Base-by-base conservation (phyloP, 2,113 vertebrate species). In the Eolophus roseicapilla region DNA sequence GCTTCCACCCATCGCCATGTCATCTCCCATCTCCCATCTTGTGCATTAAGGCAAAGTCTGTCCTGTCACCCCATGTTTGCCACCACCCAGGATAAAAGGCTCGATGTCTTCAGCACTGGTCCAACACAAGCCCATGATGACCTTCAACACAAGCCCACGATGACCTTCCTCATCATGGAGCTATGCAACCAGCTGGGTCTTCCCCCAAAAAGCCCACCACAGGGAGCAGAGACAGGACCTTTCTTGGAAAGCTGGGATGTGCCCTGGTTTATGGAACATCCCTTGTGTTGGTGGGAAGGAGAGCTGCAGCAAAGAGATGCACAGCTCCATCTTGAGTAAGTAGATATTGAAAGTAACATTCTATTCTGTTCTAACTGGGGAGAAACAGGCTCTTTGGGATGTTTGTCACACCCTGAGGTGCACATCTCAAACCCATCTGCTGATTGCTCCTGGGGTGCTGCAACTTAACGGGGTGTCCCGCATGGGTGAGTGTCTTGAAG, bases 51-150 rank as follows among this genome's bases (percentile, higher is more conserved):
- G 7, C 55, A 29, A 37, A 63, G 46, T 5, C 33, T 37, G 28
- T 41, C 44, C 37, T 37, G 28, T 68, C 3, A 0, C 20, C 59
- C 28, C 23, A 3, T 1, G 0, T n/a, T 29, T 43, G 28, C 27
- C 28, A 76, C 27, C 6, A 5, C 15, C 16, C 50, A 19, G 57
- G 49, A 13, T 28, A 37, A 55, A 63, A 67, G 10, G 29, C 8
- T 78, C 15, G 0, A 3, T 17, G 19, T 44, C 35, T n/a, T 43
- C 10, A 9, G 16, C 0, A 0, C 28, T 19, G 20, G 12, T 39
- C 52, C 5, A 9, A 21, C 20, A 65, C 37, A 65, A 63, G 27
- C 11, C n/a, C 25, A 50, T 1, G 2, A 41, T 5, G 43, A 49
- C 25, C 60, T 75, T 49, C 11, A 27, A 27, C 53, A 43, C 31